Evolutionary conservation across 2,113 vertebrate genomes (phyloP), one percentile per base, ranked within the genome.

Genomic region (Chrysemys picta): DNA sequence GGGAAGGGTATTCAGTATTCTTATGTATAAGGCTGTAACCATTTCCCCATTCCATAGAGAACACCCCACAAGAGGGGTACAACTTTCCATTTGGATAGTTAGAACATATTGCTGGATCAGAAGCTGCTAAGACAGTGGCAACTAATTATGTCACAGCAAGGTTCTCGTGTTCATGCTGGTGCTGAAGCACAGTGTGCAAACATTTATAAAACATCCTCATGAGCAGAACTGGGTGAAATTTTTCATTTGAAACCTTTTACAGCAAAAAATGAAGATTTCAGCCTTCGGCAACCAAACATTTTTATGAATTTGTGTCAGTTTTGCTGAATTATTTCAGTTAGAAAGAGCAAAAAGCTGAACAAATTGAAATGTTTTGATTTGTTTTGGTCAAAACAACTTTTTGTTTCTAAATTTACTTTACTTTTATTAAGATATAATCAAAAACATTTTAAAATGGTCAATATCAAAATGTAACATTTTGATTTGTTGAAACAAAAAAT

Each of bases 81-180:
- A 3, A 22, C 29, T 5, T 50, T 47, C 27, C 35, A 7, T 47
- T 6, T 75, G 42, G 45, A 88, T 50, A 84, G 38, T 29, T 13
- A 49, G 56, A 80, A 24, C 3, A 2, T 0, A 19, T 0, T 2
- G 42, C 47, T 79, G 82, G 53, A 53, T 54, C 35, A 2, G 9
- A 56, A 72, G 16, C 13, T 50, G 5, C 49, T 56, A 89, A 45
- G 21, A n/a, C 35, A 69, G 35, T 69, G 62, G 31, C 14, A 69
- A n/a, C 31, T 35, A 69, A 69, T 69, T 69, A n/a, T 85, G 49
- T 22, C 35, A 53, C 50, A 81, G n/a, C 50, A 22, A 29, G 1
- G 50, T 56, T 80, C 49, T 24, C 81, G 5, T 12, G 31, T 59
- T 3, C 2, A 27, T 4, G 2, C 8, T 85, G 54, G 52, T 57